These are phyloP conservation scores for Agapornis roseicollis DNA, from an alignment of 2,113 vertebrate species.

Conservation along the genomic window DNA sequence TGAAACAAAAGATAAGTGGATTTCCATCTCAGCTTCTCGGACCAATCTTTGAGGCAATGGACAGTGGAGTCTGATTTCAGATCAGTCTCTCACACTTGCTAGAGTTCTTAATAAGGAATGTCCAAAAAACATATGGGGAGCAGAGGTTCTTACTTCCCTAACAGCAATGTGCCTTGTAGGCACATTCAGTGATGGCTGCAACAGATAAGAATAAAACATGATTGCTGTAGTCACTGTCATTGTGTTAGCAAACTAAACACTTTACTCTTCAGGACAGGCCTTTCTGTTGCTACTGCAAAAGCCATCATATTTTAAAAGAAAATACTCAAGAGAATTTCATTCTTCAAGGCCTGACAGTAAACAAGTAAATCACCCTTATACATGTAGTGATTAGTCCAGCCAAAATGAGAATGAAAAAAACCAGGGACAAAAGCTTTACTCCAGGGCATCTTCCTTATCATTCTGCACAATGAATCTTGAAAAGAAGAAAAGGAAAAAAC, in stretches of 20 bases:
- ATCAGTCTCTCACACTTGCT: neutral
- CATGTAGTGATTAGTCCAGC: neutral
- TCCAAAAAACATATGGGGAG: neutral
- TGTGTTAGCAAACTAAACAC: neutral
- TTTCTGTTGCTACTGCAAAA: neutral
- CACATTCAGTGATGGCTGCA: neutral
- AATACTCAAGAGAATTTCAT: neutral
- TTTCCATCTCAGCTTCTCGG: no score
- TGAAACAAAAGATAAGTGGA: no score
- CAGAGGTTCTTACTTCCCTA: neutral
- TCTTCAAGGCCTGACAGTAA: neutral
- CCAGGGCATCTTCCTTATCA: neutral
- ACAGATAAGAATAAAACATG: neutral
- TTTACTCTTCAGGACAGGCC: neutral
- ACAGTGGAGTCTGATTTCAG: no score
- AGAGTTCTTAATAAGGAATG: neutral
- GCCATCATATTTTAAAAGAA: neutral
- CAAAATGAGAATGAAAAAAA: neutral
- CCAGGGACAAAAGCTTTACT: neutral
- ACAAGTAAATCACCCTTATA: neutral
- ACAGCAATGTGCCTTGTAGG: fast-evolving
- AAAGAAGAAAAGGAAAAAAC: neutral
- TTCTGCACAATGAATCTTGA: neutral
- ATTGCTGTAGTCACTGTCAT: neutral
- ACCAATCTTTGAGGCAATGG: no score